Conservation (phyloP, 2,888 invertebrate species). For the Eupeodes luniger region DNA sequence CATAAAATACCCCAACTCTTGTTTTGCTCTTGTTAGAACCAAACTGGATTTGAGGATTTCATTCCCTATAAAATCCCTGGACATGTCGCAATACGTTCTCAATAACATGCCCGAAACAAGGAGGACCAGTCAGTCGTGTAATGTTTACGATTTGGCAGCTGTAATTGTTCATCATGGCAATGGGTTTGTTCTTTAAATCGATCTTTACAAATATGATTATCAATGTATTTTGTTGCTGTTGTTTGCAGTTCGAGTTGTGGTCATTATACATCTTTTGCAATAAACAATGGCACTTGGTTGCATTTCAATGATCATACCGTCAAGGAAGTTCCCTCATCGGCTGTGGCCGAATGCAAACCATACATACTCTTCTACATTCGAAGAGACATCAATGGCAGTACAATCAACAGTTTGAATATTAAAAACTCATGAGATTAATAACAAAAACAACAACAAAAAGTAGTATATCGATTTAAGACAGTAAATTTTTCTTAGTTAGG, state of each 20-base stretch:
- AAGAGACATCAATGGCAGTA: slow-evolving; percentile 84
- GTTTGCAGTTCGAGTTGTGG: slow-evolving; percentile 90
- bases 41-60: slow-evolving; percentile 92
- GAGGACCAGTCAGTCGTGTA: slow-evolving; percentile 87
- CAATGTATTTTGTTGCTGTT: neutral
- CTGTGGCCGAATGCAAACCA: slow-evolving; percentile 91
- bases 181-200: slow-evolving; percentile 85
- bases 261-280: slow-evolving; percentile 93
- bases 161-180: slow-evolving; percentile 93
- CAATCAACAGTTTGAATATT: slow-evolving; percentile 68
- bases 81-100: slow-evolving; percentile 91
- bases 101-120: slow-evolving; percentile 88
- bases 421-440: slow-evolving; percentile 71
- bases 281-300: slow-evolving; percentile 92
- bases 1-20: neutral
- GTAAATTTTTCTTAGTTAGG: slow-evolving; percentile 66
- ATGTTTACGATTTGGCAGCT: slow-evolving; percentile 91
- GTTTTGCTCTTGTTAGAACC: slow-evolving; percentile 83
- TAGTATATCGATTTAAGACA: slow-evolving; percentile 43
- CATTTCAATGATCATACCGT: slow-evolving; percentile 94
- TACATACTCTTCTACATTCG: slow-evolving; percentile 94
- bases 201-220: neutral
- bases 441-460: neutral
- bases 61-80: slow-evolving; percentile 90
- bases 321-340: slow-evolving; percentile 86